Evolutionary conservation across 2,113 vertebrate genomes (phyloP), one percentile per base, ranked within the genome.

Genomic region (Antechinus flavipes): DNA sequence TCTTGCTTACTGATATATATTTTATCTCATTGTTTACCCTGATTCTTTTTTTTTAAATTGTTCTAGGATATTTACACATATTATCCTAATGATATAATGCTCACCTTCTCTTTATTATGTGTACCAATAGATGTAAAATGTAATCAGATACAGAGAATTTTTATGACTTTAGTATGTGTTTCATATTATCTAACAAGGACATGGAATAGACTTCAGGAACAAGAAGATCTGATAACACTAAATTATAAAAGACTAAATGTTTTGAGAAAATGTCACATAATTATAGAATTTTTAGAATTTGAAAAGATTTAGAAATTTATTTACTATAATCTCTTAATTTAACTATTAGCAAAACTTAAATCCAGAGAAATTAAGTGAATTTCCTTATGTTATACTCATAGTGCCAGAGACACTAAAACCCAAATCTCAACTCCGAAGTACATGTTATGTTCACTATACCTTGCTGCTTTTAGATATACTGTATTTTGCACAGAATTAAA

Each of bases 121-220:
- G 58, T 52, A 49, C 84, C 54, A 50, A 19, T 27, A 10, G 92
- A 2, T 68, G 54, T 92, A 93, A 35, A 27, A 11, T 68, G 30
- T 92, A 50, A 89, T 61, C 46, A 92, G 76, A 50, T 30, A 95
- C 84, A 27, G 23, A 68, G 61, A 68, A 68, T 27, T 54, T 16
- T 89, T 25, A 52, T 25, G 0, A 93, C 89, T 10, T 58, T 93
- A 47, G 42, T 90, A 76, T 27, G 52, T 23, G 68, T 12, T 10
- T 89, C 94, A 96, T 93, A 49, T 92, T 3, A 95, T 94, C 92
- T 24, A 53, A 91, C 42, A 92, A 11, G 58, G 24, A 10, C 76
- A 92, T 53, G 54, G 8, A 7, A 56, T 92, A 19, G 89, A 53
- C 84, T 93, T 2, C 50, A 92, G 94, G 94, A 30, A 90, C 54